A percentile compares a stretch with the other conserved stretches of the same genome.
Conservation (phyloP, 2,888 invertebrate genomes). For the Diploptera punctata region DNA sequence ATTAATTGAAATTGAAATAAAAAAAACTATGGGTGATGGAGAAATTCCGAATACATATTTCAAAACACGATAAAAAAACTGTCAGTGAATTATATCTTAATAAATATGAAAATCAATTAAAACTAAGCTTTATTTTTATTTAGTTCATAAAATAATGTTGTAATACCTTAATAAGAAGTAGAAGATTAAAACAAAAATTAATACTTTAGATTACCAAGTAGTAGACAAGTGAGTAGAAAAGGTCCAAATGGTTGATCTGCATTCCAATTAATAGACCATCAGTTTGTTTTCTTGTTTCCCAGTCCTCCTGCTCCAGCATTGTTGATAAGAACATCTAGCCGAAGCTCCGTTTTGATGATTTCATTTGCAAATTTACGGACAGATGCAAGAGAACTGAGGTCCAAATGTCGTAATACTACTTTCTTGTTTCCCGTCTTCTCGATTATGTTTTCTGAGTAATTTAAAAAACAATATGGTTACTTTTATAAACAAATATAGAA, state of each 20-base stretch:
- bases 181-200: too few relatives aligned
- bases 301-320: conserved; percentile 86
- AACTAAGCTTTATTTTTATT: too few relatives aligned
- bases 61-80: too few relatives aligned
- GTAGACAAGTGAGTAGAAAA: conserved; percentile 88
- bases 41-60: too few relatives aligned
- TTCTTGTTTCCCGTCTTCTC: conserved; percentile 73
- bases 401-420: conserved; percentile 74
- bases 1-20: too few relatives aligned
- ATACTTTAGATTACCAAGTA: conserved; percentile 74
- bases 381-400: conserved; percentile 78
- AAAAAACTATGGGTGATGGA: too few relatives aligned
- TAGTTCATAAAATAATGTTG: too few relatives aligned
- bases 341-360: conserved; percentile 73
- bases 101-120: too few relatives aligned
- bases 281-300: conserved; percentile 70
- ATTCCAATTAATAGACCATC: conserved; percentile 89
- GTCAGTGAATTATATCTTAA: too few relatives aligned
- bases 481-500: too few relatives aligned
- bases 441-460: conserved; percentile 68
- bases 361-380: conserved; percentile 84
- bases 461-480: neutral
- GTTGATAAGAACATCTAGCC: conserved; percentile 82
- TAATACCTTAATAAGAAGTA: too few relatives aligned
- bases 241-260: conserved; percentile 94